phyloP scores from a whole-genome alignment of 1,140 invertebrate species.

The Ctenoplectra terminalis region DNA sequence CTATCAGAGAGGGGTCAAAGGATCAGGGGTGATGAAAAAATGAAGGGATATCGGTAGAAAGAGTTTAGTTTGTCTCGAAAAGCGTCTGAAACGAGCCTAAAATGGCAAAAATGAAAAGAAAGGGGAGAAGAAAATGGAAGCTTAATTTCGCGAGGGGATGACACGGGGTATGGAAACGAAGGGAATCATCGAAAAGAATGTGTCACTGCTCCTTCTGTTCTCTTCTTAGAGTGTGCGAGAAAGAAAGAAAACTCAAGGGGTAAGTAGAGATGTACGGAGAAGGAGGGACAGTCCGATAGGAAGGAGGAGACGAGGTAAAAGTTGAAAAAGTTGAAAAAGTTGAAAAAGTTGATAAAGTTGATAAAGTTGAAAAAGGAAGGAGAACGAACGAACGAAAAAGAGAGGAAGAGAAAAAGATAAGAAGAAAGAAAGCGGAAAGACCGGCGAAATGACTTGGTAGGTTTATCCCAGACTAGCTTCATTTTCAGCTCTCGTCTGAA shows the following conservation, averaged over 20 bases:
- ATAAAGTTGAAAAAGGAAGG: too few relatives aligned
- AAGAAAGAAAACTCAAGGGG: neutral
- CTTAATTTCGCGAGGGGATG: constrained; percentile 46
- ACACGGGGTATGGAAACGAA: constrained; percentile 53
- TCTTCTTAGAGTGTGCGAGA: neutral
- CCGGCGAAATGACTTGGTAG: constrained; percentile 57
- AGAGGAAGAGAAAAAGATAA: neutral
- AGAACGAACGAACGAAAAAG: neutral
- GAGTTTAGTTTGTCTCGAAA: constrained; percentile 7
- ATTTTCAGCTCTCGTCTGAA: constrained; percentile 70
- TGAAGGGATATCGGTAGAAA: constrained; percentile 31
- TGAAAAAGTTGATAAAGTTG: too few relatives aligned
- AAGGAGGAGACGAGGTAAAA: neutral
- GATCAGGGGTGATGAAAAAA: constrained; percentile 13
- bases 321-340: neutral
- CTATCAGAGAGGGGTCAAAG: constrained; percentile 17
- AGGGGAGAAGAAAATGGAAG: neutral
- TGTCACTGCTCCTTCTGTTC: constrained; percentile 40
- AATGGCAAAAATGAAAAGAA: constrained; percentile 1
- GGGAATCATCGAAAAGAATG: constrained; percentile 47
- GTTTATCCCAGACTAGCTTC: constrained; percentile 68
- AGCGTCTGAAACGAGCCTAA: constrained; percentile 1
- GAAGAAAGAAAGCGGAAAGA: constrained; percentile 11
- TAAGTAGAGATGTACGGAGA: too few relatives aligned
- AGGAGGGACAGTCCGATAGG: neutral